phyloP scores from a whole-genome alignment of 2,113 vertebrate genomes.

The Nesospiza acunhae region DNA sequence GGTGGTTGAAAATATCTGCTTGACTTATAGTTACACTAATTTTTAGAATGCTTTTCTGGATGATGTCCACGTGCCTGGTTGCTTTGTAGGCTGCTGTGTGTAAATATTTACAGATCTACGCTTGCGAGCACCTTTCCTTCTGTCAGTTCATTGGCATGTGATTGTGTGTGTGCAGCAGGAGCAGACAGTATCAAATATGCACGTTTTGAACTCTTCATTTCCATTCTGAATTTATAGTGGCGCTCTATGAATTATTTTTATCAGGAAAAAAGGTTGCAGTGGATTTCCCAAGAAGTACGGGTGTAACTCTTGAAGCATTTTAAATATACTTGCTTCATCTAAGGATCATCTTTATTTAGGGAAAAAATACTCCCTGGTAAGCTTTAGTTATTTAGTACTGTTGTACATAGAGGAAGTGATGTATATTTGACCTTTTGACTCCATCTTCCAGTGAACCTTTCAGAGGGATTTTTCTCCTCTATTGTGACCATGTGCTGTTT shows the following conservation, averaged over 20 bases:
- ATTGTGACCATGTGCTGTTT: neutral
- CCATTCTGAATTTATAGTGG: neutral
- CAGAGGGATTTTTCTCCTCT: neutral
- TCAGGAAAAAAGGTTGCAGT: neutral
- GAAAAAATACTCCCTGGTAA: neutral
- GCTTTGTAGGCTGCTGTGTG: neutral
- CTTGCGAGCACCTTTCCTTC: neutral
- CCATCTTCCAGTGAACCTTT: neutral
- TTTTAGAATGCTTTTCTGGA: neutral
- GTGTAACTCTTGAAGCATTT: neutral
- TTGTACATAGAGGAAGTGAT: neutral
- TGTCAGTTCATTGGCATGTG: conserved; percentile 19
- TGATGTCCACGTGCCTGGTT: neutral
- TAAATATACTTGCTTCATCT: neutral
- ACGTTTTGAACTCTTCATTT: neutral
- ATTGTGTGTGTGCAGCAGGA: neutral
- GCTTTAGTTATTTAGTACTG: neutral
- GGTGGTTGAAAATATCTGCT: neutral
- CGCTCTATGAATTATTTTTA: neutral
- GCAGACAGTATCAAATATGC: neutral
- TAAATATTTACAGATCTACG: conserved; percentile 30
- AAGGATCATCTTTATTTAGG: neutral
- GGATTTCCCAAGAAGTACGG: neutral
- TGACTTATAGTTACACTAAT: neutral
- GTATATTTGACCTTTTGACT: neutral